Percentiles rank a stretch among this genome's conserved stretches.
phyloP scores from a whole-genome alignment of 2,797 vertebrate species.

The Lateolabrax maculatus region DNA sequence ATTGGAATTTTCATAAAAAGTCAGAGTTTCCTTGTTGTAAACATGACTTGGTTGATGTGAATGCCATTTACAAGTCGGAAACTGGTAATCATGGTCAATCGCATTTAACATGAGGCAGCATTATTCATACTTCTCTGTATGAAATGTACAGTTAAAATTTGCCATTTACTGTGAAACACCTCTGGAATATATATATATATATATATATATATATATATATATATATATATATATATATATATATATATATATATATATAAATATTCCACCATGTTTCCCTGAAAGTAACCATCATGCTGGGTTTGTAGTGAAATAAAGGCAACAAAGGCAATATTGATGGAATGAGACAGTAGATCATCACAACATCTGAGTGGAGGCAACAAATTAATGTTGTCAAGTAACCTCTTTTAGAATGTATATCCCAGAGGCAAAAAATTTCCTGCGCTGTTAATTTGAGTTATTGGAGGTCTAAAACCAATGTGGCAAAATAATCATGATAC shows the following conservation, averaged over 20 bases:
- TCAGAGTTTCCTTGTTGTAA: not conserved
- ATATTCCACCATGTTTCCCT: not conserved
- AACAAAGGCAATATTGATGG: not conserved
- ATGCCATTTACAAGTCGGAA: not conserved
- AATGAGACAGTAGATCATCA: not conserved
- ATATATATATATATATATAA: no score
- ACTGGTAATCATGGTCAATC: not conserved
- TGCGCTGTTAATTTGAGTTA: not conserved
- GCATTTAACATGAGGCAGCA: not conserved
- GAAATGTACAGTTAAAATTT: no score
- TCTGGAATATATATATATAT: no score
- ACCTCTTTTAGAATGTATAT: not conserved
- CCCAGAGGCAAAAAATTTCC: not conserved
- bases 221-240: no score
- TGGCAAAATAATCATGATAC: not conserved
- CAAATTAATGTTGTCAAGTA: not conserved
- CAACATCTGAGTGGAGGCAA: not conserved
- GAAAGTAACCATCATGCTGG: not conserved
- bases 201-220: no score
- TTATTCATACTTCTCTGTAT: no score
- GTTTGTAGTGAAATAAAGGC: not conserved
- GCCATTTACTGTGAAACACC: no score
- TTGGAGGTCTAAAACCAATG: not conserved
- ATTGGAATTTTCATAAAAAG: not conserved
- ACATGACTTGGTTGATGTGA: not conserved